Conservation (phyloP, 1,140 invertebrate species). For the Brachionus manjavacas region DNA sequence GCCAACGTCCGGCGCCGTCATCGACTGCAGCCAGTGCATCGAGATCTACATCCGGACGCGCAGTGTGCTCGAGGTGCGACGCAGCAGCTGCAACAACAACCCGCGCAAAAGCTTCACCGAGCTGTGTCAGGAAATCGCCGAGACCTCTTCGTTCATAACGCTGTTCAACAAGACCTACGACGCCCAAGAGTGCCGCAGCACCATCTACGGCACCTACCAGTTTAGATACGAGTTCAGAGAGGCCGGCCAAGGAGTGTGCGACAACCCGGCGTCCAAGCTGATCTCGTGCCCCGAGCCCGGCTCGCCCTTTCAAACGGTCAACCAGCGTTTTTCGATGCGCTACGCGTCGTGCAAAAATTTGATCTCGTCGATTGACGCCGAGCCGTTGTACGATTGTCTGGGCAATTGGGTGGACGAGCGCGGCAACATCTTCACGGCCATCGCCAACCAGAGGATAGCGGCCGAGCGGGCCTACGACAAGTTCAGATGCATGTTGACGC, state of each 20-base stretch:
- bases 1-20: slow-evolving; percentile 28
- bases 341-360: slow-evolving; percentile 36
- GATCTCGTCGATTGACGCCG: neutral
- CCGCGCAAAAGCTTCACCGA: slow-evolving; percentile 25
- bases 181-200: slow-evolving; percentile 37
- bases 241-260: neutral
- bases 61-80: neutral
- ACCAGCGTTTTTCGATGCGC: slow-evolving; percentile 37
- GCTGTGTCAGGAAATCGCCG: slow-evolving; percentile 24
- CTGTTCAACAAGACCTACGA: slow-evolving; percentile 37
- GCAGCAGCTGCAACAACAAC: slow-evolving; percentile 30
- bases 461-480: slow-evolving; percentile 38
- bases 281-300: slow-evolving; percentile 41
- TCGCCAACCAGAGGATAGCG: slow-evolving; percentile 29
- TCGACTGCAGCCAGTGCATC: slow-evolving; percentile 37
- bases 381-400: slow-evolving; percentile 8
- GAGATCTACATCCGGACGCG: slow-evolving; percentile 32
- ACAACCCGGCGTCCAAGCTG: slow-evolving; percentile 20
- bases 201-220: slow-evolving; percentile 41
- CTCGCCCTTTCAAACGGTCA: slow-evolving; percentile 32
- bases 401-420: slow-evolving; percentile 26
- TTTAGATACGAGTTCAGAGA: slow-evolving; percentile 42
- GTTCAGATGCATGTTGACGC: slow-evolving; percentile 34
- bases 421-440: slow-evolving; percentile 39
- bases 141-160: slow-evolving; percentile 20